Evolutionary conservation across 2,797 vertebrate genomes (phyloP), one percentile per base, ranked within the genome.

Genomic region (Xenentodon cancila): DNA sequence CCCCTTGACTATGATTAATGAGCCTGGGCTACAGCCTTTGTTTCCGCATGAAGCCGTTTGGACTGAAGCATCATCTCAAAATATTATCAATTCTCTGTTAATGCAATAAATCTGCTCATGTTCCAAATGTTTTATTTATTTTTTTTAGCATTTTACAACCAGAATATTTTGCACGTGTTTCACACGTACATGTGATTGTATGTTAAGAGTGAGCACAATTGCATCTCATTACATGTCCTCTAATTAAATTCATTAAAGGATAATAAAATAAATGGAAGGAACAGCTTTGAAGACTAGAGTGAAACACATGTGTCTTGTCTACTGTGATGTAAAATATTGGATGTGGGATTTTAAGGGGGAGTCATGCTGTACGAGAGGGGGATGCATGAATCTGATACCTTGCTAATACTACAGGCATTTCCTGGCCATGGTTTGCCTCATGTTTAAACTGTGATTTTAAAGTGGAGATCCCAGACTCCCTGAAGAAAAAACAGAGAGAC

Each of bases 1-100:
- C 95, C 95, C 95, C 95, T 96, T 97, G 97, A 99, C 96, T 96
- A 96, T 97, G 97, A 99, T 99, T 98, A 98, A 99, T 99, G 96
- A 98, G 95, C 94, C 92, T 93, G 92, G 93, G 93, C 95, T 93
- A 94, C 96, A 92, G 94, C 94, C 96, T 98, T 98, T 99, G 97
- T 99, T 97, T 97, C 95, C 93, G 89, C 93, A 92, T 94, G 93
- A 90, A 93, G 95, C 95, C 95, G 91, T 96, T 97, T 97, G 96
- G 95, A 96, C 94, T 96, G 96, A 98, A 98, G 98, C 95, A 97
- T 96, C 96, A 97, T 98, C 95, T 95, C 95, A 95, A 97, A 99
- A 97, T 96, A 97, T 97, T 96, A 98, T 97, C 96, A 96, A 96
- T 97, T 95, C 94, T 94, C 94, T 95, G 96, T 98, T 98, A 99